phyloP scores from a whole-genome alignment of 2,797 vertebrate species.

The Pangasius krempfi region DNA sequence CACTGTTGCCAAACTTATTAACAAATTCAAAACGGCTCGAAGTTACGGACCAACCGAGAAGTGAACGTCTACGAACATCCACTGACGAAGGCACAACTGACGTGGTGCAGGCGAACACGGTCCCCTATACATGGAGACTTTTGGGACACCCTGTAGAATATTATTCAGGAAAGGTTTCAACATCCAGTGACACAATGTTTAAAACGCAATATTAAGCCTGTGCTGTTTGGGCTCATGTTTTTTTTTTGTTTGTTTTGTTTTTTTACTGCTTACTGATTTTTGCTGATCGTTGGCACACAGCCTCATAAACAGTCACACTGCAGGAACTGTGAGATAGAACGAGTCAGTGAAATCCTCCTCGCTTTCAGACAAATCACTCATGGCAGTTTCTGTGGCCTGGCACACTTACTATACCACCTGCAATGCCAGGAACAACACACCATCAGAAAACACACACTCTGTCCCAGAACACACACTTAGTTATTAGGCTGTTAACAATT shows the following conservation, averaged over 20 bases:
- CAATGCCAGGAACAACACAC: constrained; percentile 46
- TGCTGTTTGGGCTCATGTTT: neutral
- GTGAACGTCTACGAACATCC: too few species aligned
- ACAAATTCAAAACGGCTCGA: too few species aligned
- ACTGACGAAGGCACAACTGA: too few species aligned
- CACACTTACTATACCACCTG: constrained; percentile 43
- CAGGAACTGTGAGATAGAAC: constrained; percentile 15
- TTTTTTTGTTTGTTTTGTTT: neutral
- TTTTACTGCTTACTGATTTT: neutral
- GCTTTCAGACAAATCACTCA: constrained; percentile 14
- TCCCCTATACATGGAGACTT: too few species aligned
- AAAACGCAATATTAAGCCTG: neutral
- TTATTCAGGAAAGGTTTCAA: neutral
- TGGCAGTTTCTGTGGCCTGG: constrained; percentile 32
- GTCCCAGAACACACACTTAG: constrained; percentile 10
- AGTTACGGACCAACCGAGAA: too few species aligned
- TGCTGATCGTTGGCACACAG: neutral
- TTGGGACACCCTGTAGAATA: too few species aligned
- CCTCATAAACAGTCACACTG: neutral
- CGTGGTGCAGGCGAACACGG: too few species aligned
- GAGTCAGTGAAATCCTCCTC: constrained; percentile 10
- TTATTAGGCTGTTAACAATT: constrained; percentile 24
- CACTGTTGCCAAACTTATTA: too few species aligned
- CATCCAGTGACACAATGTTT: neutral
- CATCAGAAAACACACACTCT: constrained; percentile 18